Percentiles rank a stretch among this genome's conserved stretches.
These are phyloP conservation scores for Galeruca laticollis DNA, from an alignment of 2,888 invertebrate species.

Conservation along the genomic window DNA sequence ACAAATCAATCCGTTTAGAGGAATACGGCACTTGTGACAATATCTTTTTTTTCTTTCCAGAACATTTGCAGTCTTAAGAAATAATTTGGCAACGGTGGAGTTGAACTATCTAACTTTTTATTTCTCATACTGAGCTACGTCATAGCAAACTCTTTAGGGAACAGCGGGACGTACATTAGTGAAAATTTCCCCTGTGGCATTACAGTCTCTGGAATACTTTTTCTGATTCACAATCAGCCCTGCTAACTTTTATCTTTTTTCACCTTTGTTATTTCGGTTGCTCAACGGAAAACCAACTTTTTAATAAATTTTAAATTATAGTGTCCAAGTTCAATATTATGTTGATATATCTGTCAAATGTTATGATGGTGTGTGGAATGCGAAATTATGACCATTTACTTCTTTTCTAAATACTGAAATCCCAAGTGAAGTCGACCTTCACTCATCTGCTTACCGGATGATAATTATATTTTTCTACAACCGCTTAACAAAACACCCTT, in stretches of 20 bases:
- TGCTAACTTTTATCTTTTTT: slow-evolving; percentile 45
- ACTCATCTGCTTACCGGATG: no score
- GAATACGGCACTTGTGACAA: no score
- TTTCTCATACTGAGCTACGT: slow-evolving; percentile 31
- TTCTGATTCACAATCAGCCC: slow-evolving; percentile 60
- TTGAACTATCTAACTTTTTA: slow-evolving; percentile 23
- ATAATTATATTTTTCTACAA: no score
- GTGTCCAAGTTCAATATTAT: not conserved
- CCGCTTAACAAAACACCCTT: no score
- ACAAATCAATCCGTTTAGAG: no score
- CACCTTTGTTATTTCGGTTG: slow-evolving; percentile 29
- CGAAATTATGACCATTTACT: not conserved
- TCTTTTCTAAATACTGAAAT: no score
- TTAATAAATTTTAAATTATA: slow-evolving; percentile 19
- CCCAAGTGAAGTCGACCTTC: no score
- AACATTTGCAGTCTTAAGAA: not conserved
- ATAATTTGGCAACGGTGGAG: slow-evolving; percentile 24
- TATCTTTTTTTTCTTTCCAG: no score
- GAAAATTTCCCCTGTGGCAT: slow-evolving; percentile 64
- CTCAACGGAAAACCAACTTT: slow-evolving; percentile 9
- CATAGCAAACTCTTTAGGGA: slow-evolving; percentile 39
- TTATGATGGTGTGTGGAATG: not conserved
- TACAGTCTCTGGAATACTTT: slow-evolving; percentile 53
- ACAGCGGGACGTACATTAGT: slow-evolving; percentile 59
- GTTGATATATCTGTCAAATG: not conserved